Evolutionary conservation across 1,140 invertebrate species (phyloP).

Genomic region (Diuraphis noxia): DNA sequence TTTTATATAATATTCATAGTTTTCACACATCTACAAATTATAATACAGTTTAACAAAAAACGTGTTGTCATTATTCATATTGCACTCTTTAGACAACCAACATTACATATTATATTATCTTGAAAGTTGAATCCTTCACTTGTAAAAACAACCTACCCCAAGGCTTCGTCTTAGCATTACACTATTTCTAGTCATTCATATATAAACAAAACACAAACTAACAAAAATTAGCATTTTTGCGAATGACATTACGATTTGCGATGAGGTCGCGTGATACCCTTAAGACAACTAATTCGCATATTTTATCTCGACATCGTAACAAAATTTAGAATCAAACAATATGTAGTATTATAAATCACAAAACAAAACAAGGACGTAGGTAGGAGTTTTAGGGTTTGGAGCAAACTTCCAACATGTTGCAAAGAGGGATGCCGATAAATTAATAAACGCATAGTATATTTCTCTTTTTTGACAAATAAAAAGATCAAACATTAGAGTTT

Average conservation of each 20-base stretch:
- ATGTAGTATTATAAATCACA: neutral
- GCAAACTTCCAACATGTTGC: neutral
- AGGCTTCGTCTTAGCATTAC: neutral
- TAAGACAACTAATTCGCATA: neutral
- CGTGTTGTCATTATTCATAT: neutral
- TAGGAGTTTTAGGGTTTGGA: neutral
- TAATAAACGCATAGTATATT: neutral
- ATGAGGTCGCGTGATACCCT: neutral
- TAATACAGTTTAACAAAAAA: neutral
- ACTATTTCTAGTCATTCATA: neutral
- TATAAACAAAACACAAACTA: neutral
- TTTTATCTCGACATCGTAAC: neutral
- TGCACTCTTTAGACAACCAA: neutral
- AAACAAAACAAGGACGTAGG: neutral
- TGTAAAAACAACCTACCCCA: constrained; percentile 18
- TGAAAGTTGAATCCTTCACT: neutral
- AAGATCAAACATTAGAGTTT: neutral
- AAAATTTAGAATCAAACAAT: neutral
- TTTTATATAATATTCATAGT: neutral
- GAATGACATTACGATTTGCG: neutral
- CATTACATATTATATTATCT: neutral
- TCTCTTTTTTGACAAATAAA: neutral
- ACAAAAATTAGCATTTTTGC: neutral
- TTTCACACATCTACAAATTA: neutral
- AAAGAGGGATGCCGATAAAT: neutral